Evolutionary conservation across 2,797 vertebrate genomes (phyloP).

Genomic region (Microctenopoma lineatum): DNA sequence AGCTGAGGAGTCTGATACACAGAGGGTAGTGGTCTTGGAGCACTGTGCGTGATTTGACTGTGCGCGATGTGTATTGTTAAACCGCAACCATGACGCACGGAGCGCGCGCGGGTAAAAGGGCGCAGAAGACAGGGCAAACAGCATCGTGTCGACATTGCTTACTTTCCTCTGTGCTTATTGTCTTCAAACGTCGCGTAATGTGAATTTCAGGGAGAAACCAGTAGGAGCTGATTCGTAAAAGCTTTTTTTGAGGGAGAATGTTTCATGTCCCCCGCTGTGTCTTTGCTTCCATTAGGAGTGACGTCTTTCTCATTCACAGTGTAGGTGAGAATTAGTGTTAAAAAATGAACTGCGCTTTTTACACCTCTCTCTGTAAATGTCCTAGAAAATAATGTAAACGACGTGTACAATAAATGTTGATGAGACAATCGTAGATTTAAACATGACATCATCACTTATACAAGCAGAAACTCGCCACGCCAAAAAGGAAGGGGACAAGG

Average conservation of each 20-base stretch:
- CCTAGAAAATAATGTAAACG: conserved; percentile 2
- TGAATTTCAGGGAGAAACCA: neutral
- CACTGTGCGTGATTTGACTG: neutral
- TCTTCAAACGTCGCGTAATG: conserved; percentile 4
- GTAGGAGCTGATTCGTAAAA: neutral
- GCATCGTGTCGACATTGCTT: neutral
- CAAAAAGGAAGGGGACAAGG: neutral
- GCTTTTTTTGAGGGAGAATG: neutral
- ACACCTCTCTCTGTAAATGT: conserved; percentile 19
- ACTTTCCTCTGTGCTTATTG: neutral
- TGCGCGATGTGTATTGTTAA: neutral
- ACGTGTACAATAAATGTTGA: neutral
- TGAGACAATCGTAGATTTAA: neutral
- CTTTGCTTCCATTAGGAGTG: neutral
- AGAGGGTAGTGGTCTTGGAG: conserved; percentile 33
- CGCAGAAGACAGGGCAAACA: neutral
- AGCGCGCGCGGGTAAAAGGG: neutral
- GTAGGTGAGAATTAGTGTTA: neutral
- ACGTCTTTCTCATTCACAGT: neutral
- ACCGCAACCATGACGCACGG: conserved; percentile 24
- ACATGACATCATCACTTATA: neutral
- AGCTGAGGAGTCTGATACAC: conserved; percentile 69
- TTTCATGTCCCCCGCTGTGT: neutral
- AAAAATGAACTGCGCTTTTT: conserved; percentile 1
- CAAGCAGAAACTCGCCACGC: neutral